These are phyloP conservation scores for Laupala kohalensis DNA, from an alignment of 1,140 invertebrate species.

Conservation along the genomic window DNA sequence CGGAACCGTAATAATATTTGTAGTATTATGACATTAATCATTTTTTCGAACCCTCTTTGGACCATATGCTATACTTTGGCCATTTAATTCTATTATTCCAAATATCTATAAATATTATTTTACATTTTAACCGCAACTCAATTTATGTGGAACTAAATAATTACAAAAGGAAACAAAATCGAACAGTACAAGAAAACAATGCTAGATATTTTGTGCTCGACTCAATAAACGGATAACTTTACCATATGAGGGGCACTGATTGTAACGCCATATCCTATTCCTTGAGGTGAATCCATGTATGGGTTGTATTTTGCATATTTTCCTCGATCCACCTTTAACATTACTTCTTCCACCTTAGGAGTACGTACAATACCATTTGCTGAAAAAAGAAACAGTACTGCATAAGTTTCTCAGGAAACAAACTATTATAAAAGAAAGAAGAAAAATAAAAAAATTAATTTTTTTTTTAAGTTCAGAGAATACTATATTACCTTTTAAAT, in stretches of 20 bases:
- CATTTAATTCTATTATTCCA: too few relatives aligned
- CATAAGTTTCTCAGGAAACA: background rate
- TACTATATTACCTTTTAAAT: conserved; percentile 56
- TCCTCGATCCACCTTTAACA: conserved; percentile 74
- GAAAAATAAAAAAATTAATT: background rate
- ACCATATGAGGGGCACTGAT: conserved; percentile 99
- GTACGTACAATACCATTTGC: conserved; percentile 75
- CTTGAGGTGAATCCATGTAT: conserved; percentile 82
- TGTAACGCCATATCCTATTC: conserved; percentile 80
- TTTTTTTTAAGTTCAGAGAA: conserved; percentile 9
- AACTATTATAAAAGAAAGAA: conserved; percentile 6
- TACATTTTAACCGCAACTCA: too few relatives aligned
- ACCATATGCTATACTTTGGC: too few relatives aligned
- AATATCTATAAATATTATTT: too few relatives aligned
- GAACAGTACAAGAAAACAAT: background rate
- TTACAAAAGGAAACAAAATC: background rate
- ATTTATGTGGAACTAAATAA: background rate
- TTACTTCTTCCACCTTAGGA: conserved; percentile 63
- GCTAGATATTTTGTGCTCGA: background rate
- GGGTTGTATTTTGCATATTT: conserved; percentile 61
- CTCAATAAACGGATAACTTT: conserved; percentile 18
- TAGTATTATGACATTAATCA: too few relatives aligned
- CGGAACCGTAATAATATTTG: too few relatives aligned
- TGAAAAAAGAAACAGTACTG: conserved; percentile 31
- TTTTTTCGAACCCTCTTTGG: too few relatives aligned